Conservation (phyloP, 2,113 vertebrate genomes). For the Bungarus multicinctus region DNA sequence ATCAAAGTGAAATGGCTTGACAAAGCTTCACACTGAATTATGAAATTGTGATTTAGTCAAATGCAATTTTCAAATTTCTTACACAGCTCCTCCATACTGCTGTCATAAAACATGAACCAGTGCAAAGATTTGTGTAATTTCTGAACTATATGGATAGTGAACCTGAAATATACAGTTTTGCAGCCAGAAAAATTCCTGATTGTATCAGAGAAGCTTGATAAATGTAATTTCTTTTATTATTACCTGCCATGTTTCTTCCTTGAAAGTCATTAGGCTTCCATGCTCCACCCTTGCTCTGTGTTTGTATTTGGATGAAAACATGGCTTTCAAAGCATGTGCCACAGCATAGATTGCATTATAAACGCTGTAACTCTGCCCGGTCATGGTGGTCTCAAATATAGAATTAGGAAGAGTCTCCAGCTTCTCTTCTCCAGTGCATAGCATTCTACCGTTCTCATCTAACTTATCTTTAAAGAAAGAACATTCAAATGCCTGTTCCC, state of each 20-base stretch:
- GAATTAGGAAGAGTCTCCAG: not conserved
- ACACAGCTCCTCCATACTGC: not conserved
- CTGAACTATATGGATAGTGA: not conserved
- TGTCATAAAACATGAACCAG: not conserved
- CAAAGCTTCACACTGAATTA: not conserved
- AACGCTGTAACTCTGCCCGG: not conserved
- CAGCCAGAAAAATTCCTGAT: not conserved
- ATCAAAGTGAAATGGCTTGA: not conserved
- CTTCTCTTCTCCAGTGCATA: not conserved
- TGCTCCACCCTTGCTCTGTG: accelerated
- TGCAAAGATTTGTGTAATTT: not conserved
- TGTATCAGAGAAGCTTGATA: too few species aligned
- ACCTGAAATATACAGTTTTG: not conserved
- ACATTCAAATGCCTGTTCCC: not conserved
- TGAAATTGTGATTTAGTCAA: not conserved
- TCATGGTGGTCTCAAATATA: not conserved
- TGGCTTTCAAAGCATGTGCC: not conserved
- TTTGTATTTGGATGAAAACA: not conserved
- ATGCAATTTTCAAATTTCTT: not conserved
- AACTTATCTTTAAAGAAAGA: not conserved
- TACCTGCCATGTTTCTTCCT: not conserved
- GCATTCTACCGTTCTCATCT: too few species aligned
- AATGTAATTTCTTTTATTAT: not conserved
- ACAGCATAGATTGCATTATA: conserved; percentile 11
- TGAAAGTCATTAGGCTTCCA: not conserved